These are phyloP conservation scores for Euglossa dilemma DNA, from an alignment of 1,140 invertebrate genomes.

Conservation along the genomic window DNA sequence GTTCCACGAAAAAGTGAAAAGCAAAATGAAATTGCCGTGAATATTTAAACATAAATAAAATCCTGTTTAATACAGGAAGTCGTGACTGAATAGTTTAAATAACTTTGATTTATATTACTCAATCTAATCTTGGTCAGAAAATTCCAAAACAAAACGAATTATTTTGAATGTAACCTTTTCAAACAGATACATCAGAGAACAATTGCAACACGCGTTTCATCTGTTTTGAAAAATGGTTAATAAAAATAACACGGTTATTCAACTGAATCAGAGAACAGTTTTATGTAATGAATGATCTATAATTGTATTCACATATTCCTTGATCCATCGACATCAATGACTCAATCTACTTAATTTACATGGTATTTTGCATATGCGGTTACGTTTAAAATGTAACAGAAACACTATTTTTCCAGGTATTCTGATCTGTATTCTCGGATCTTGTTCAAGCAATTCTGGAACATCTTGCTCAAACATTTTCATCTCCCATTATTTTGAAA, in stretches of 20 bases:
- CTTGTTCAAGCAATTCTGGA: neutral
- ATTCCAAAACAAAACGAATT: neutral
- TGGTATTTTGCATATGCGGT: neutral
- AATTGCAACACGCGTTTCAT: neutral
- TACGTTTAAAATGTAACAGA: neutral
- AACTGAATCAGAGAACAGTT: neutral
- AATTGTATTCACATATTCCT: neutral
- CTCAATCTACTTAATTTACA: neutral
- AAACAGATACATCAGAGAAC: neutral
- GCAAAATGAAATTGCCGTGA: neutral
- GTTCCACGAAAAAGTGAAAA: neutral
- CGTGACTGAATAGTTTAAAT: too few relatives aligned
- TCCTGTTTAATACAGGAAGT: too few relatives aligned
- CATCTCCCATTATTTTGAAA: slow-evolving; percentile 1
- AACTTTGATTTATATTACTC: neutral
- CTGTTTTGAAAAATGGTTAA: neutral
- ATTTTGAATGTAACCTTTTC: neutral
- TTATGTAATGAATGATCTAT: slow-evolving; percentile 3
- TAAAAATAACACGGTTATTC: neutral
- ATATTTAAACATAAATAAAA: too few relatives aligned
- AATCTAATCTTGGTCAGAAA: neutral
- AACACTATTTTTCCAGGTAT: neutral
- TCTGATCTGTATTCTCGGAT: neutral
- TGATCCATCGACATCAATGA: slow-evolving; percentile 2
- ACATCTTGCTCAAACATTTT: neutral